phyloP scores from a whole-genome alignment of 1,140 invertebrate genomes.

The Leptinotarsa lineolata region DNA sequence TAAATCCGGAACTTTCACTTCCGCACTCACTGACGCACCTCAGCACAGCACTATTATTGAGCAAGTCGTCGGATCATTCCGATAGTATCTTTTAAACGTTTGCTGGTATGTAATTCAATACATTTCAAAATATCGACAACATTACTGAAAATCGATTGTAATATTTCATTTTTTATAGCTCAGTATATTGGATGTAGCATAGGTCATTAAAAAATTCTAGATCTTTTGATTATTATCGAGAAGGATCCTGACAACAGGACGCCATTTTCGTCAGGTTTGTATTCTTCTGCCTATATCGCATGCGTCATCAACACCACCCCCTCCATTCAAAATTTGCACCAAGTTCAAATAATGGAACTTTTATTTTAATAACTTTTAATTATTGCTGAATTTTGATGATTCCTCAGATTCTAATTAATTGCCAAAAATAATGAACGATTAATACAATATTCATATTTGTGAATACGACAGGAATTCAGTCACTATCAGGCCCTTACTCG shows the following conservation, averaged over 20 bases:
- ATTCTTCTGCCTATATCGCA: slow-evolving; percentile 15
- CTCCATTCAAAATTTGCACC: not conserved
- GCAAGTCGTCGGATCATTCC: slow-evolving; percentile 24
- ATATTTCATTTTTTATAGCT: slow-evolving; percentile 42
- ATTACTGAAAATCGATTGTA: slow-evolving; percentile 31
- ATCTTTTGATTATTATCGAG: slow-evolving; percentile 45
- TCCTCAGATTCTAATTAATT: no score
- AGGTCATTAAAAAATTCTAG: slow-evolving; percentile 48
- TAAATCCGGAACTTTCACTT: slow-evolving; percentile 26
- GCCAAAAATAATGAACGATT: no score
- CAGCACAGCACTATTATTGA: slow-evolving; percentile 27
- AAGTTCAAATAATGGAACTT: not conserved
- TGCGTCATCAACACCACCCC: slow-evolving; percentile 16
- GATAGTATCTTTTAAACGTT: slow-evolving; percentile 29
- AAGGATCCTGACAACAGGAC: slow-evolving; percentile 51
- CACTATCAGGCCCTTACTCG: no score
- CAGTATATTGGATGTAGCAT: slow-evolving; percentile 51
- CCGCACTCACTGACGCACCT: slow-evolving; percentile 32
- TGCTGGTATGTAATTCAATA: slow-evolving; percentile 29
- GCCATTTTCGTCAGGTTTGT: slow-evolving; percentile 50
- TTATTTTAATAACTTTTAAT: no score
- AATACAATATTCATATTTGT: no score
- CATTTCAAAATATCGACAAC: slow-evolving; percentile 41
- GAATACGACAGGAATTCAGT: no score
- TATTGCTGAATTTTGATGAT: no score